Base-by-base conservation (phyloP, 30 jellyfish, hydroid and myxozoan genomes). In the Mastigias papua region DNA sequence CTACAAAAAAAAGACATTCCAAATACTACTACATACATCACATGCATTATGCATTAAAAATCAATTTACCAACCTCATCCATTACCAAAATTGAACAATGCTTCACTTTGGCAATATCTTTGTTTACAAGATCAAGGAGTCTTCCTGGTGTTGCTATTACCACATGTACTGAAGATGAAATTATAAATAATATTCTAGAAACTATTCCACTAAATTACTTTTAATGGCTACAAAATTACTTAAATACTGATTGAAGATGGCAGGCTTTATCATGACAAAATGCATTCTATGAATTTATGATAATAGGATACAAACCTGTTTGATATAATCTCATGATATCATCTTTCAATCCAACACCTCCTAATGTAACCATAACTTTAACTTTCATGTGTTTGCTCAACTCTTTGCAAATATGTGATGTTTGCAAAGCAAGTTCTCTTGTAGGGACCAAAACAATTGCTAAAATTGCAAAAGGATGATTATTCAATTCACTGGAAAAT, bases 61-160 rank as follows among this genome's bases (percentile, higher is more conserved):
- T n/a, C n/a, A n/a, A 42, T 9, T 11, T 20, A 17, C 92, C 9
- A 37, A 93, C 98, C 86, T 93, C 98, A 62, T 93, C 98, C 98
- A 93, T 93, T 11, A 93, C 98, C 19, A 93, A 91, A 84, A 89
- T 93, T 35, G 90, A 78, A 71, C 98, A 93, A 30, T 60, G 89
- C 16, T 81, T 63, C 90, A 84, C 75, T 49, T 74, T 86, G 63
- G 98, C 98, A 77, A 93, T 87, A n/a, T 89, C 80, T 88, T 84
- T 88, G 27, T 84, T 93, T 91, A 93, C 83, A 48, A 93, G 80
- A 73, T 93, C 98, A 22, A 93, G 86, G 0, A 93, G 71, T 88
- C 98, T 74, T 50, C 98, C 98, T 9, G 98, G 98, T 64, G 98
- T 93, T 23, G 98, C 98, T 77, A 93, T 92, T 35, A 93, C 97